Evolutionary conservation across 2,888 invertebrate genomes (phyloP).

Genomic region (Priocnemis perturbator): DNA sequence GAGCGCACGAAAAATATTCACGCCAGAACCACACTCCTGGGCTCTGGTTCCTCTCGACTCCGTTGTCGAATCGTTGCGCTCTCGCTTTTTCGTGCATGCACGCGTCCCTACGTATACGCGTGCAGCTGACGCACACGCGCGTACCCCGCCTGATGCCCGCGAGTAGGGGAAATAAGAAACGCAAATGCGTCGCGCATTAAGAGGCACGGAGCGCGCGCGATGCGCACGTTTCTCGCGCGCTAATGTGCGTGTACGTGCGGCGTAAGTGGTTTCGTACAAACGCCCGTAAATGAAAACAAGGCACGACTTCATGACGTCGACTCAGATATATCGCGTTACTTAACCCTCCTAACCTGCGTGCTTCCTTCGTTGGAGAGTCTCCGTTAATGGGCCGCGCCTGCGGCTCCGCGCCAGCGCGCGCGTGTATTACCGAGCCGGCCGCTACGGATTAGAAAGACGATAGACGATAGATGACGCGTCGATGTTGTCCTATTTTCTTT

Average conservation of each 20-base stretch:
- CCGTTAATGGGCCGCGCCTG: slow-evolving; percentile 49
- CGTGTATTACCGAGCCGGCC: slow-evolving; percentile 13
- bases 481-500: slow-evolving; percentile 35
- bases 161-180: slow-evolving; percentile 38
- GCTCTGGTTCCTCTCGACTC: too few species aligned
- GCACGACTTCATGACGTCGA: slow-evolving; percentile 49
- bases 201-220: neutral
- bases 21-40: too few species aligned
- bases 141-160: too few species aligned
- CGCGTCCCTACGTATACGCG: neutral
- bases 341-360: slow-evolving; percentile 44
- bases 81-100: neutral
- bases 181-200: slow-evolving; percentile 32
- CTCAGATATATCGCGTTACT: slow-evolving; percentile 48
- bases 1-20: too few species aligned
- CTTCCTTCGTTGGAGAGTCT: slow-evolving; percentile 29
- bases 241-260: slow-evolving; percentile 43
- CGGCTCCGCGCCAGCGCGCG: slow-evolving; percentile 13
- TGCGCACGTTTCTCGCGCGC: slow-evolving; percentile 25
- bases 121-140: neutral
- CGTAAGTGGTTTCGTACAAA: slow-evolving; percentile 45
- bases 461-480: slow-evolving; percentile 16
- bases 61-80: neutral
- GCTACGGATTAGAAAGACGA: slow-evolving; percentile 44
- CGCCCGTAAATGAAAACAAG: slow-evolving; percentile 50